Percentiles rank a stretch among this genome's conserved stretches.
These are phyloP conservation scores for Cataglyphis hispanica DNA, from an alignment of 1,140 invertebrate species.

Conservation along the genomic window DNA sequence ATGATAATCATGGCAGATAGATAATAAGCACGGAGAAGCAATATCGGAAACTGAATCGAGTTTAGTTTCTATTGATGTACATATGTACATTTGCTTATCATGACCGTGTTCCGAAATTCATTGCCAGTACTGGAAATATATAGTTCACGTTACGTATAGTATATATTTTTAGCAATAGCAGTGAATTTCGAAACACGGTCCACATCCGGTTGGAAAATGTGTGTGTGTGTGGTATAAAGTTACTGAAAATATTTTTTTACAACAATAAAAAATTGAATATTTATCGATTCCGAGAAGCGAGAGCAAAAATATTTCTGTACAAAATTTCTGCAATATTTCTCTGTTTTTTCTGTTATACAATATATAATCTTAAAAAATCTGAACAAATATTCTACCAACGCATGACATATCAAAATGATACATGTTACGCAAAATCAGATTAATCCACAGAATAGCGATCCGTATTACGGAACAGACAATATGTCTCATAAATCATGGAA, in stretches of 20 bases:
- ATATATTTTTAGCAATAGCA: too few species aligned
- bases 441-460: conserved; percentile 16
- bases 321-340: too few species aligned
- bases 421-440: conserved; percentile 1
- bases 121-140: too few species aligned
- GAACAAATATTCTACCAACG: background rate
- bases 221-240: background rate
- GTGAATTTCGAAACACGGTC: too few species aligned
- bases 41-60: background rate
- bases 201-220: background rate
- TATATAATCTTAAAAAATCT: background rate
- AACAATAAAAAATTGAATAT: background rate
- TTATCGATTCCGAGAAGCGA: background rate
- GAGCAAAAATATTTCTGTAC: background rate
- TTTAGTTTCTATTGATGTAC: background rate
- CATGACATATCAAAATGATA: background rate
- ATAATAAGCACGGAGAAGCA: conserved; percentile 32
- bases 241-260: background rate
- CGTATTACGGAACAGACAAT: conserved; percentile 35
- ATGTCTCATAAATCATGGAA: conserved; percentile 56
- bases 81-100: background rate
- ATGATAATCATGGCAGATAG: conserved; percentile 20
- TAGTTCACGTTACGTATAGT: too few species aligned
- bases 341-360: background rate
- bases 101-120: too few species aligned